phyloP scores from a whole-genome alignment of 2,113 vertebrate species.

The Eonycteris spelaea region DNA sequence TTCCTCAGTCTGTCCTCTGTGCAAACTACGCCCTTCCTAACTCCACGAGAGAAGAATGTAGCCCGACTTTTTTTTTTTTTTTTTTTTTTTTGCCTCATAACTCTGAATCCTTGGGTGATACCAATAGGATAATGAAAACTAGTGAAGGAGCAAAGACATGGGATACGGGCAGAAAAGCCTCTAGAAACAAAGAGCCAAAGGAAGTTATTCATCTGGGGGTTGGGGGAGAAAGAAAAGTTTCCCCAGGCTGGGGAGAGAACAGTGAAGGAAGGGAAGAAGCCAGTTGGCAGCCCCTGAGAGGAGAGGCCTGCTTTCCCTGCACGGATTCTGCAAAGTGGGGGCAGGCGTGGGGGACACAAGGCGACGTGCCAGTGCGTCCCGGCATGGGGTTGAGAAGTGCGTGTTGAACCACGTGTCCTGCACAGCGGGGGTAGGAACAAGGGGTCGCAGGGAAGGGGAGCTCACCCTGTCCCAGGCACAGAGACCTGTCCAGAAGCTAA shows the following conservation, averaged over 20 bases:
- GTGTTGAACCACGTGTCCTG: background rate
- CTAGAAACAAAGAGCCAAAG: background rate
- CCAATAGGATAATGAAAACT: background rate
- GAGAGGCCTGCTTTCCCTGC: no score
- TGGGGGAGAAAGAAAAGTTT: no score
- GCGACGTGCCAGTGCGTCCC: background rate
- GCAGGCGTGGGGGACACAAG: no score
- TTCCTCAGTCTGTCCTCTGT: no score
- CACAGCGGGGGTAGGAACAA: background rate
- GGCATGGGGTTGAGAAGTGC: fast-evolving
- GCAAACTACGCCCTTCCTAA: fast-evolving
- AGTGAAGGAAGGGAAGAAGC: background rate
- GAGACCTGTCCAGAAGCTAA: background rate
- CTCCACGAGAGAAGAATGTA: background rate
- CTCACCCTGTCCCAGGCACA: background rate
- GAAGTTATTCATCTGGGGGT: background rate
- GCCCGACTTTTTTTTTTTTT: background rate
- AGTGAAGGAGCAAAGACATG: background rate
- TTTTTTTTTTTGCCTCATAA: no score
- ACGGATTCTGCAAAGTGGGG: fast-evolving
- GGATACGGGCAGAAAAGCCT: background rate
- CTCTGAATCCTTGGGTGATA: background rate
- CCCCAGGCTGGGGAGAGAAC: background rate
- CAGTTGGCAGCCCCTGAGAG: background rate
- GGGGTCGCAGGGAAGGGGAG: background rate